Evolutionary conservation across 2,113 vertebrate species (phyloP), one percentile per base, ranked within the genome.

Genomic region (Podocnemis expansa): DNA sequence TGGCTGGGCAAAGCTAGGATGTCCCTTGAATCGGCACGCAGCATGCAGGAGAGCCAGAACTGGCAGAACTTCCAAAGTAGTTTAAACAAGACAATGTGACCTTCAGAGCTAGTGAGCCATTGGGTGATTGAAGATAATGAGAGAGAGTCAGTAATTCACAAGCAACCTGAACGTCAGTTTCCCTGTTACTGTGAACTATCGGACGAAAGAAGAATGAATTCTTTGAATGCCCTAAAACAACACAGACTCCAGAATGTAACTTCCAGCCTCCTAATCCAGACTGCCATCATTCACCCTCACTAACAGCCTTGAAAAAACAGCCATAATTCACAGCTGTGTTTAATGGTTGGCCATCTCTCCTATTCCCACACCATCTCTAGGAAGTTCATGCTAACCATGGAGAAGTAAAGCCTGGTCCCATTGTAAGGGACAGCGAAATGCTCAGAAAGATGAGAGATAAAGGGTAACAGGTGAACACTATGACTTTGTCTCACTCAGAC

Each of bases 71-170:
- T 67, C 60, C 34, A 34, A 67, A 67, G 60, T n/a, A n/a, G 38
- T 78, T 76, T 52, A 78, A 87, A 51, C 34, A 81, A 52, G 52
- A 8, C 80, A 82, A 67, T 67, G 14, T 67, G 29, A 45, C 6
- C 25, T 45, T 24, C 56, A 63, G 49, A 88, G 52, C 34, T 85
- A 84, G 25, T 1, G 1, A 94, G 31, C 34, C 6, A 29, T 31
- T 84, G 5, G 45, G 41, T n/a, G 70, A 73, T 54, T 80, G 54
- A 78, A 0, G 45, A 56, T 27, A 91, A 54, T 3, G 22, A 70
- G 60, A 24, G 19, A 84, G 52, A 2, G 0, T 0, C 34, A 84
- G 73, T 83, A 84, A 12, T 58, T 63, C 0, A 0, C 27, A 67
- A 51, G 45, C 0, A 0, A 58, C 27, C 51, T 38, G 38, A 75